These are phyloP conservation scores for Strigamia maritima DNA, from an alignment of 2,888 invertebrate genomes.

Conservation along the genomic window DNA sequence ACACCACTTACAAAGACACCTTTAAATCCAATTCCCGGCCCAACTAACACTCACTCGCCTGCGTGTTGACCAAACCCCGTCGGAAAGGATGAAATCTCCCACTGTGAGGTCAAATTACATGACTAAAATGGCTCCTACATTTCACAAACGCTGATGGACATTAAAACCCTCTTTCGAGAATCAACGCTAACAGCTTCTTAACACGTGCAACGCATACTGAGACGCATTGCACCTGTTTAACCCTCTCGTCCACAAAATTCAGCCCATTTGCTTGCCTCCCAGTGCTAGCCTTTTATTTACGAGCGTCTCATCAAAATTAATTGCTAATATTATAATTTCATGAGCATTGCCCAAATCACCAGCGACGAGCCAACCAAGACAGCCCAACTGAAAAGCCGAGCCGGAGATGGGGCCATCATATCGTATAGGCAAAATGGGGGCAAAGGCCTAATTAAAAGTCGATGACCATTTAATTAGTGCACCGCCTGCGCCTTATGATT, in stretches of 20 bases:
- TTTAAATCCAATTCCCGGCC: background rate
- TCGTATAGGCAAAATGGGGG: background rate
- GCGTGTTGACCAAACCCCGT: background rate
- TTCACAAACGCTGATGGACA: background rate
- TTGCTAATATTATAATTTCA: background rate
- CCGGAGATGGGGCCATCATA: background rate
- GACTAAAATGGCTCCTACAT: background rate
- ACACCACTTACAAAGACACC: background rate
- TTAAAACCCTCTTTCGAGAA: background rate
- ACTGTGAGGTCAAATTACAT: background rate
- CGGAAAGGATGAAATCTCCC: background rate
- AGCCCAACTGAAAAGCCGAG: background rate
- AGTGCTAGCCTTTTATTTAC: background rate
- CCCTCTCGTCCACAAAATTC: background rate
- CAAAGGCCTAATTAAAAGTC: background rate
- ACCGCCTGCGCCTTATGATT: background rate
- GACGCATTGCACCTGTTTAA: background rate
- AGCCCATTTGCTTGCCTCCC: background rate
- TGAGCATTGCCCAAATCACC: background rate
- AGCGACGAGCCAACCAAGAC: background rate
- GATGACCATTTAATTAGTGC: background rate
- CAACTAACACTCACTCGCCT: background rate
- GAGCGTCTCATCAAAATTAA: background rate
- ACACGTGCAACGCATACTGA: background rate
- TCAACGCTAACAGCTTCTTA: background rate